A percentile compares a stretch with the other conserved stretches of the same genome.
Evolutionary conservation across 2,797 vertebrate genomes (phyloP).

Genomic region (Sibirionetta formosa): DNA sequence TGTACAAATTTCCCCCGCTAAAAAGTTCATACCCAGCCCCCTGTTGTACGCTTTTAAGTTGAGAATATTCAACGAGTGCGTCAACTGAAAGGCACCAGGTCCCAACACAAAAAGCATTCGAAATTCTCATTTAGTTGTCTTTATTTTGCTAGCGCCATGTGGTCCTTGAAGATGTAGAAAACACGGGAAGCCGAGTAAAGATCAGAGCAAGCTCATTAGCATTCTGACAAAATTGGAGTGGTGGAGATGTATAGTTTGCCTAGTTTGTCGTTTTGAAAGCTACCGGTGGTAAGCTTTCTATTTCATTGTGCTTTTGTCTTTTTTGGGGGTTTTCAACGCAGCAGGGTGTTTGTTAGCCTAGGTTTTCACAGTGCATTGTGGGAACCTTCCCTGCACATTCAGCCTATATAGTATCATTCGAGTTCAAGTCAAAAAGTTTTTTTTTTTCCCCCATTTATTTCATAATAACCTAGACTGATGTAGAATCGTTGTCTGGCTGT

Average conservation of each 20-base stretch:
- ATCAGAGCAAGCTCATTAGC: conserved; percentile 98
- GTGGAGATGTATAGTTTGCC: conserved; percentile 93
- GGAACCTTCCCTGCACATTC: conserved; percentile 86
- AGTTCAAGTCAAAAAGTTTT: conserved; percentile 84
- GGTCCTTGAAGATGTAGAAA: conserved; percentile 99
- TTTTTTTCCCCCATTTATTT: conserved; percentile 62
- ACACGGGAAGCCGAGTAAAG: conserved; percentile 97
- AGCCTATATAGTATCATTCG: conserved; percentile 86
- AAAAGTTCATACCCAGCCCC: conserved; percentile 90
- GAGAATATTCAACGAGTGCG: conserved; percentile 92
- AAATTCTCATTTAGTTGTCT: conserved; percentile 99
- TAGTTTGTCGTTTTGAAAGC: conserved; percentile 92
- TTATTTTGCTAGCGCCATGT: conserved; percentile 98
- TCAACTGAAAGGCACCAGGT: conserved; percentile 90
- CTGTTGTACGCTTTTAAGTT: conserved; percentile 90
- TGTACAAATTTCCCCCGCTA: conserved; percentile 87
- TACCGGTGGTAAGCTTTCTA: conserved; percentile 91
- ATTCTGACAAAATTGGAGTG: conserved; percentile 98
- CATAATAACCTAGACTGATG: conserved; percentile 75
- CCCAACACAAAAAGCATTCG: conserved; percentile 93
- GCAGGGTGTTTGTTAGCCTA: conserved; percentile 90
- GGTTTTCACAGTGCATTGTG: conserved; percentile 93
- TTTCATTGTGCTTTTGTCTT: conserved; percentile 99
- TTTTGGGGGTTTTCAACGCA: conserved; percentile 88
- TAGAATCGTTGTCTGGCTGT: conserved; percentile 15